Conservation (phyloP, 2,797 vertebrate species). For the Hyperoplus immaculatus region DNA sequence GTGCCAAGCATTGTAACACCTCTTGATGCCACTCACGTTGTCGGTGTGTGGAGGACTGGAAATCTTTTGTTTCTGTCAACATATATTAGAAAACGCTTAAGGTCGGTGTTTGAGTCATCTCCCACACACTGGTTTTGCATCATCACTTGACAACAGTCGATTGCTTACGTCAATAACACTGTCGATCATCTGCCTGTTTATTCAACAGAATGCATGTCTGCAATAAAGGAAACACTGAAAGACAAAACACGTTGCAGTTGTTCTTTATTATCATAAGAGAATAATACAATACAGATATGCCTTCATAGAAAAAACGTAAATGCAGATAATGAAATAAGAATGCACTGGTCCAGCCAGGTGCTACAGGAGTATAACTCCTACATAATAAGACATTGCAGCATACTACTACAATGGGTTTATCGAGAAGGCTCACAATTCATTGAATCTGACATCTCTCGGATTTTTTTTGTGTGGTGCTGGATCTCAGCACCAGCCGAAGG, state of each 20-base stretch:
- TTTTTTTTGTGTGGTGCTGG: constrained; percentile 81
- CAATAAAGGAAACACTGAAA: neutral
- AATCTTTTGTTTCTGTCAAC: constrained; percentile 10
- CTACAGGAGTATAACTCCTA: constrained; percentile 85
- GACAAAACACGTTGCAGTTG: neutral
- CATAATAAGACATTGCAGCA: constrained; percentile 80
- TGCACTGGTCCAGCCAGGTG: constrained; percentile 83
- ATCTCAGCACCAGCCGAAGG: constrained; percentile 81
- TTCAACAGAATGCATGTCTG: neutral
- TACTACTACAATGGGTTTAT: constrained; percentile 82
- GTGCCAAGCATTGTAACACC: constrained; percentile 22
- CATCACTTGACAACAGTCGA: constrained; percentile 13
- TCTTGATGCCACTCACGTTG: neutral
- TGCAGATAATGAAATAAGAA: constrained; percentile 29
- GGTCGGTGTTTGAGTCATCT: constrained; percentile 55
- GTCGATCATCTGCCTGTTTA: neutral
- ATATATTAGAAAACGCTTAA: constrained; percentile 11
- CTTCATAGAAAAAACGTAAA: too few species aligned
- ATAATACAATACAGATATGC: constrained; percentile 5
- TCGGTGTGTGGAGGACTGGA: constrained; percentile 9
- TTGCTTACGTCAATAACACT: neutral
- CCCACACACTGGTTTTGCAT: constrained; percentile 41
- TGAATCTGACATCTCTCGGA: constrained; percentile 87
- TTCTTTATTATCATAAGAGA: constrained; percentile 41
- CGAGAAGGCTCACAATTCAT: constrained; percentile 80